Conservation (phyloP, 2,113 vertebrate species). For the Trochalopteron elliotii region DNA sequence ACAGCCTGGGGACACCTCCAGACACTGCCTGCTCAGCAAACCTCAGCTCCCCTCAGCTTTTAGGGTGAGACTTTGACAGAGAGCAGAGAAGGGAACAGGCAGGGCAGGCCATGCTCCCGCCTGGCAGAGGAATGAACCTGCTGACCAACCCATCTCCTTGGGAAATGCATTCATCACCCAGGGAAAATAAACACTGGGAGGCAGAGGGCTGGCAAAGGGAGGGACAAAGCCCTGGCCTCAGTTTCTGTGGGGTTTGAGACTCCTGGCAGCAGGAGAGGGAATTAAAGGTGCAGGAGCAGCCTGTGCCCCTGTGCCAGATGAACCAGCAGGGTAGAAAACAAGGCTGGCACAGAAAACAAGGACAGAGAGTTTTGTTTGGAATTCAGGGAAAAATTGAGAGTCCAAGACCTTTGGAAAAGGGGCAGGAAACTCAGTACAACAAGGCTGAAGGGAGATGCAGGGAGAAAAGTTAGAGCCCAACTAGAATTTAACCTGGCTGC, state of each 20-base stretch:
- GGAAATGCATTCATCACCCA: neutral
- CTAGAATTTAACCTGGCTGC: neutral
- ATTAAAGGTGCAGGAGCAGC: neutral
- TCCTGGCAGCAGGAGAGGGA: neutral
- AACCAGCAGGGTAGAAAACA: neutral
- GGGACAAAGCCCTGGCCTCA: neutral
- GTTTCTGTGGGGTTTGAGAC: neutral
- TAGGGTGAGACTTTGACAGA: neutral
- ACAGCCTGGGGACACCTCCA: neutral
- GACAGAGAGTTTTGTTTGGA: neutral
- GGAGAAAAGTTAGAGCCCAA: neutral
- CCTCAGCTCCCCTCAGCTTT: neutral
- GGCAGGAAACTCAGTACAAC: neutral
- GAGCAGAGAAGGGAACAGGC: neutral
- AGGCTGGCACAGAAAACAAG: neutral
- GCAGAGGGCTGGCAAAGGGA: neutral
- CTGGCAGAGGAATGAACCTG: neutral
- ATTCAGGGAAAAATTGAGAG: neutral
- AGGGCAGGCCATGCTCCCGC: neutral
- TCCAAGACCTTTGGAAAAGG: neutral
- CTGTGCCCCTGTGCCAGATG: neutral
- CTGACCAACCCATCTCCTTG: neutral
- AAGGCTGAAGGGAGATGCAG: neutral
- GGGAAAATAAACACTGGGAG: neutral
- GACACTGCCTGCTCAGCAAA: rapidly evolving